Conservation (phyloP, 1,140 invertebrate genomes). For the silkworm (Bombyx mori) region ASM3026992v2 NC_085133.1:272001-272500, state of each 20-base stretch:
- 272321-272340: conserved; percentile 22
- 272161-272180: conserved; percentile 66
- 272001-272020: conserved; percentile 41
- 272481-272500: too few relatives aligned
- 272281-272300: too few relatives aligned
- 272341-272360: conserved; percentile 52
- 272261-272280: too few relatives aligned
- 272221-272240: too few relatives aligned
- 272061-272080: background rate
- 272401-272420: too few relatives aligned
- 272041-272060: conserved; percentile 15
- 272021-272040: conserved; percentile 49
- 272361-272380: conserved; percentile 25
- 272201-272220: too few relatives aligned
- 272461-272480: too few relatives aligned
- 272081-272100: background rate
- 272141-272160: conserved; percentile 49
- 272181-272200: conserved; percentile 13
- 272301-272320: too few relatives aligned
- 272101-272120: background rate
- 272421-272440: too few relatives aligned
- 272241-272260: too few relatives aligned
- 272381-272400: too few relatives aligned
- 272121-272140: conserved; percentile 26
- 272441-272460: too few relatives aligned